Percentiles rank a stretch among this genome's conserved stretches.
These are phyloP conservation scores for Bombus impatiens DNA, from an alignment of 1,140 invertebrate genomes.

Conservation along the genomic window DNA sequence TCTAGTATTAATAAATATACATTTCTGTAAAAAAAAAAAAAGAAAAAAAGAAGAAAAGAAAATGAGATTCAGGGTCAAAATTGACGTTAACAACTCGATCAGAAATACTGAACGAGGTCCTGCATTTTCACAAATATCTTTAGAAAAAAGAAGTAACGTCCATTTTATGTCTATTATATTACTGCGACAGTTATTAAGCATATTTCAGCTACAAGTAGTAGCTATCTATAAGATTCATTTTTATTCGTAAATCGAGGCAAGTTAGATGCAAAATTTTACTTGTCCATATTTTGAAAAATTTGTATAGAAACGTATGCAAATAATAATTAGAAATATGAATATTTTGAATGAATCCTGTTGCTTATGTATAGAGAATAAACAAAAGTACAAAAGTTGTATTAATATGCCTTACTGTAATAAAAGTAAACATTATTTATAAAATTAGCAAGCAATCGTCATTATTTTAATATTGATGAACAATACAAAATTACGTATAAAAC, in stretches of 20 bases:
- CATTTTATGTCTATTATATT: constrained; percentile 56
- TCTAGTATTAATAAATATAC: constrained; percentile 75
- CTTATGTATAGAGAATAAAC: constrained; percentile 36
- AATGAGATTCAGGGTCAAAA: constrained; percentile 68
- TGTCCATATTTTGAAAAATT: constrained; percentile 36
- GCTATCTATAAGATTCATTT: constrained; percentile 63
- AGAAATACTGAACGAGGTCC: constrained; percentile 67
- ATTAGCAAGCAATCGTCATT: constrained; percentile 32
- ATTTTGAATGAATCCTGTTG: constrained; percentile 32
- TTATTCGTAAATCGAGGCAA: constrained; percentile 42
- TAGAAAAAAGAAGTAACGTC: constrained; percentile 40
- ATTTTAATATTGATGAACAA: constrained; percentile 35
- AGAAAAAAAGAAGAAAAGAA: constrained; percentile 59
- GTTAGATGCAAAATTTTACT: constrained; percentile 54
- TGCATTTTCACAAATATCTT: constrained; percentile 79
- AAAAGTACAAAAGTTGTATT: constrained; percentile 71
- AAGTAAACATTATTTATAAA: constrained; percentile 55
- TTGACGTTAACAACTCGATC: constrained; percentile 60
- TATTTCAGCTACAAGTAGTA: constrained; percentile 59
- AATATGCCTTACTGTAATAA: constrained; percentile 67
- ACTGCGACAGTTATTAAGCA: constrained; percentile 61
- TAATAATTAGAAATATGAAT: constrained; percentile 43
- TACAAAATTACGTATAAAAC: constrained; percentile 20
- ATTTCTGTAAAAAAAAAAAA: constrained; percentile 69
- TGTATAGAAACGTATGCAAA: constrained; percentile 5